Base-by-base conservation (phyloP, 37 sponge, comb jelly and placozoan species). In the Haliclona indistincta region DNA sequence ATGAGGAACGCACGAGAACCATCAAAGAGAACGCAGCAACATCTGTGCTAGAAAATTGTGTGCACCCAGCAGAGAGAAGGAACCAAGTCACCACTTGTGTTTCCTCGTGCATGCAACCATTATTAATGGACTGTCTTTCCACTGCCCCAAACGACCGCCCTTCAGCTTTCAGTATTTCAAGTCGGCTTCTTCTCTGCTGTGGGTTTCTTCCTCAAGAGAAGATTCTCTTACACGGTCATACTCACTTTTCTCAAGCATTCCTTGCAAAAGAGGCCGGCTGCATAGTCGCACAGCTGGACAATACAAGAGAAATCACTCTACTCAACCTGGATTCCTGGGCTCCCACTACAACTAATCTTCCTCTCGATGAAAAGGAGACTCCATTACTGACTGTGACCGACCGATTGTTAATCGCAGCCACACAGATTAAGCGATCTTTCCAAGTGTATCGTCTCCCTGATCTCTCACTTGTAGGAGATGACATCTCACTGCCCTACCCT, bases 141-240 rank as follows among this genome's bases (percentile, higher is more conserved):
- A 47, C 17, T 22, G 56, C 43, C 20, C 87, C 87, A 0, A 35
- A 23, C 0, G 54, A 81, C 28, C 43, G 87, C 2, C 87, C 87
- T n/a, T 70, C 81, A 4, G 87, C 87, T 1, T 54, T 81, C 55
- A 82, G 82, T 26, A 28, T 87, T 17, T 68, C 64, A 26, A 81
- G 76, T 32, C 38, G 54, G 1, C 82, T 87, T 11, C 56, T 75
- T 29, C 52, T 87, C 35, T 87, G 87, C 36, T 71, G 70, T 0
- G 87, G 82, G 2, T 55, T 51, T 20, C 38, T 63, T 15, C 80
- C 66, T 3, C 87, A 87, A 65, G 54, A 51, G 8, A 68, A 69
- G 26, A 76, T 71, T 43, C 65, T 73, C 45, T 65, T 78, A n/a
- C 23, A 58, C 25, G 33, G 55, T 0, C n/a, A 56, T 41, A 43